phyloP scores from a whole-genome alignment of 2,113 vertebrate genomes.

The Silurus meridionalis region DNA sequence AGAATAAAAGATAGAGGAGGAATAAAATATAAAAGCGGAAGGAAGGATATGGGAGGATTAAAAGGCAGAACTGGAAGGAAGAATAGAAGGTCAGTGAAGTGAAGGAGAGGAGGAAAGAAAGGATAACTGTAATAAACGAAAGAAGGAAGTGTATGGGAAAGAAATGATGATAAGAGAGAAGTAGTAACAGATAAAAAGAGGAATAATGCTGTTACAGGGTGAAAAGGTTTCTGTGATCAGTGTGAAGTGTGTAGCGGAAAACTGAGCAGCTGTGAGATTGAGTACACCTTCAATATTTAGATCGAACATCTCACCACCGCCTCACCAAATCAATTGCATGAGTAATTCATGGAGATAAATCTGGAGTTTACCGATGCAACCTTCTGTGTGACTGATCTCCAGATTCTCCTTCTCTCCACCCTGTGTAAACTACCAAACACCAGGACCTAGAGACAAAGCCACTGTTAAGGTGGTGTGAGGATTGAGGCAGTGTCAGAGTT shows the following conservation, averaged over 20 bases:
- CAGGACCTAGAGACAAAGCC: not conserved
- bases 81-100: not conserved
- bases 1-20: not conserved
- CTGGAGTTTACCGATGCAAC: not conserved
- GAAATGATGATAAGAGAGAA: not conserved
- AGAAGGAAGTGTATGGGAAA: not conserved
- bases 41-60: too few species aligned
- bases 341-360: not conserved
- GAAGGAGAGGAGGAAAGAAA: not conserved
- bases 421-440: not conserved
- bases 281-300: not conserved
- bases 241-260: not conserved
- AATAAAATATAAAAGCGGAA: not conserved
- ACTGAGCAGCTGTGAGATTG: not conserved
- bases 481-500: too few species aligned
- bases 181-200: not conserved
- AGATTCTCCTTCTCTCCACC: too few species aligned
- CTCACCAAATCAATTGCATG: not conserved
- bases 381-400: not conserved
- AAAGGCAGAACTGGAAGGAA: not conserved
- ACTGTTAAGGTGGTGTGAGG: not conserved
- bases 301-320: not conserved
- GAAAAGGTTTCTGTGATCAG: constrained; percentile 2
- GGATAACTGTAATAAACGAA: not conserved
- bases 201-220: not conserved